Evolutionary conservation across 2,888 invertebrate genomes (phyloP), one percentile per base, ranked within the genome.

Genomic region (Dromius quadrimaculatus): DNA sequence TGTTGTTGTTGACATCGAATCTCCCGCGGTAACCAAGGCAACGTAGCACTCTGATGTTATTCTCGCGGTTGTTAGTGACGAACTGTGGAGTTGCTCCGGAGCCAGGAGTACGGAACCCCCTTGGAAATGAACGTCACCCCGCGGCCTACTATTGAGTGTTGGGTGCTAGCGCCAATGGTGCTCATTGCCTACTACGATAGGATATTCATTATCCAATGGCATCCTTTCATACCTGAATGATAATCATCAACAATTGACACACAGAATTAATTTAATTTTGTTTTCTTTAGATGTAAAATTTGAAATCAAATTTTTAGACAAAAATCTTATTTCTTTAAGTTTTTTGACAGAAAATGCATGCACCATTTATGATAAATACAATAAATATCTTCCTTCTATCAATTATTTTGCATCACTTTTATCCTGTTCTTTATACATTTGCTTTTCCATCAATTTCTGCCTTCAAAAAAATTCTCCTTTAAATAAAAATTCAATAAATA

Each of bases 161-260:
- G 70, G 62, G 36, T 72, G 69, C 71, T 54, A 74, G 75, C 74
- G 74, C 76, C 76, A 76, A 76, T 76, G 73, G 74, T 73, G 75
- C 73, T 74, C 71, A 73, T 72, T 72, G 72, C 72, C 73, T 75
- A 71, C 72, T 73, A 74, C 72, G 75, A 74, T 75, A 75, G 75
- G 75, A 74, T 71, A 73, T 72, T 61, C 72, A 72, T 71, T 75
- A 71, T 73, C 74, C 75, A 74, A 74, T 74, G 70, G 74, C 65
- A 72, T 73, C 72, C 74, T 47, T 62, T 61, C 70, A 62, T 62
- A 70, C 70, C 70, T 70, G 70, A 70, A 5, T 64, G 64, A 64
- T 64, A 47, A 23, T 64, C 28, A 47, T 64, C 36, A n/a, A 45
- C 15, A 22, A 8, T 23, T 54, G 50, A 28, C 28, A 54, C 23